Conservation (phyloP, 2,113 vertebrate genomes). For the Myxocyprinus asiaticus region DNA sequence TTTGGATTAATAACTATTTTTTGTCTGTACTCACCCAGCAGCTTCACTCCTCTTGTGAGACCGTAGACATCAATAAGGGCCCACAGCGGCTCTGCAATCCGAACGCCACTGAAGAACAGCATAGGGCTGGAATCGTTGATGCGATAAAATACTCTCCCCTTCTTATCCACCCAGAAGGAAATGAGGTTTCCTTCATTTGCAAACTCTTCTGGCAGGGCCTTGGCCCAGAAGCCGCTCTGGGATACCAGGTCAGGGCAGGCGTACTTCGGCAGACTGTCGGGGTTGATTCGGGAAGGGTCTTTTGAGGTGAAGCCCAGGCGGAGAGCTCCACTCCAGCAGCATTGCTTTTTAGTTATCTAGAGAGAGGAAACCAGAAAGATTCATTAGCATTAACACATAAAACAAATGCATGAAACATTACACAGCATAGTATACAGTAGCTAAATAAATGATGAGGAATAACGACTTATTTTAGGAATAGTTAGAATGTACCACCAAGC, state of each 20-base stretch:
- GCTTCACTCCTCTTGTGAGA: constrained; percentile 76
- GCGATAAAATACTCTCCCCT: constrained; percentile 87
- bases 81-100: constrained; percentile 87
- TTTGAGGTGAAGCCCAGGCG: constrained; percentile 94
- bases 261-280: constrained; percentile 91
- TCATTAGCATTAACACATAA: too few species aligned
- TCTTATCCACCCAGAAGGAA: constrained; percentile 90
- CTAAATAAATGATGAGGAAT: too few species aligned
- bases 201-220: constrained; percentile 88
- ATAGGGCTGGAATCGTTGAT: constrained; percentile 90
- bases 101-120: constrained; percentile 94
- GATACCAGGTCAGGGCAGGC: constrained; percentile 94
- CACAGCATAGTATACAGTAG: too few species aligned
- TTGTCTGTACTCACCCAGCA: constrained; percentile 70
- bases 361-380: neutral
- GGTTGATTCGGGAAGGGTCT: constrained; percentile 93
- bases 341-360: constrained; percentile 96
- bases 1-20: too few species aligned
- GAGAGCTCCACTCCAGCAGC: constrained; percentile 95
- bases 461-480: too few species aligned
- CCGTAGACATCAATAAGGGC: constrained; percentile 83
- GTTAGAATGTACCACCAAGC: too few species aligned
- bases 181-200: constrained; percentile 87
- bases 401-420: too few species aligned
- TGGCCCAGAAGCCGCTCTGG: constrained; percentile 90